These are phyloP conservation scores for Orchesella cincta DNA, from an alignment of 1,140 invertebrate species.

Conservation along the genomic window DNA sequence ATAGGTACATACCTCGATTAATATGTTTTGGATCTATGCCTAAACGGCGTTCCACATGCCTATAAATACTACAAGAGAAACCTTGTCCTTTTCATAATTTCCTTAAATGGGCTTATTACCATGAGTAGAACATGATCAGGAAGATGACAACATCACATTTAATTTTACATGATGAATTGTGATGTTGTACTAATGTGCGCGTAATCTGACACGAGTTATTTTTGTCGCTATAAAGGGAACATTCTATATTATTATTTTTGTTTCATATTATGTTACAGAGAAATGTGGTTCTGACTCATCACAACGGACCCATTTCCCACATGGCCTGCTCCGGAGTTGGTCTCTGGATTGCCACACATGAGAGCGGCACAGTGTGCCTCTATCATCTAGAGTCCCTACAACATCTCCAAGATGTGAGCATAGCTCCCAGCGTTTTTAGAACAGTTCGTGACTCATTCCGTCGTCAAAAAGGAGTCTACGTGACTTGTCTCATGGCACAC, in stretches of 20 bases:
- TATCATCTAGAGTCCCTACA: conserved; percentile 95
- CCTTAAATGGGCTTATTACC: too few relatives aligned
- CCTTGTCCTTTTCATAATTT: too few relatives aligned
- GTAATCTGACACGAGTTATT: too few relatives aligned
- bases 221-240: too few relatives aligned
- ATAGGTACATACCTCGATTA: conserved; percentile 45
- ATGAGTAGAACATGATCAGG: too few relatives aligned
- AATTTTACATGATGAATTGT: too few relatives aligned
- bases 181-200: too few relatives aligned
- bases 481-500: conserved; percentile 83
- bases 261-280: conserved; percentile 48
- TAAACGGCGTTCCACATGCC: conserved; percentile 50
- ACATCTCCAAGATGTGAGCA: conserved; percentile 87
- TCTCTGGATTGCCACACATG: conserved; percentile 85
- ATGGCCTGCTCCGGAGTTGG: conserved; percentile 93
- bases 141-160: too few relatives aligned
- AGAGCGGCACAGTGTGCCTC: conserved; percentile 85
- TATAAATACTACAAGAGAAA: conserved; percentile 48
- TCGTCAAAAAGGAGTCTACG: conserved; percentile 59
- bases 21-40: conserved; percentile 47
- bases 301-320: conserved; percentile 68
- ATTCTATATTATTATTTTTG: too few relatives aligned
- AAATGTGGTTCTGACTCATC: conserved; percentile 51
- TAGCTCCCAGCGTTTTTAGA: conserved; percentile 82
- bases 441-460: conserved; percentile 57